Base-by-base conservation (phyloP, 2,888 invertebrate species). In the Podabrus alpinus region DNA sequence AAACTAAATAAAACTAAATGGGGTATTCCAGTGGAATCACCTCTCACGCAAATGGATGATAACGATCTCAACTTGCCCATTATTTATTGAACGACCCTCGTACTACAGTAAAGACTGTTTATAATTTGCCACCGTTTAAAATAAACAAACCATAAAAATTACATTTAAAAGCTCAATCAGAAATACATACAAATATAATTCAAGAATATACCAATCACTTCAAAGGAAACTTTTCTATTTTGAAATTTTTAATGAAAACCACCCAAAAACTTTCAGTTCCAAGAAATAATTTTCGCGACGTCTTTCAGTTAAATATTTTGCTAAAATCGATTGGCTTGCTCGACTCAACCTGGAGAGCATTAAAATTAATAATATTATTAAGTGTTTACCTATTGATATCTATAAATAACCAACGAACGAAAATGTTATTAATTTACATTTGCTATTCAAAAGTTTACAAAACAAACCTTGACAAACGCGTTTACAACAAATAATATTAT, bases 91-190 rank as follows among this genome's bases (percentile, higher is more conserved):
- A 45, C n/a, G 7, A 9, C 1, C 45, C 45, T 7, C 45, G 45
- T 45, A 45, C 13, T n/a, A n/a, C 4, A 29, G 62, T n/a, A 69
- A 61, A 25, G 61, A 16, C 13, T 71, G 70, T 71, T 64, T 69
- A 71, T 71, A 71, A 71, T 71, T 71, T 64, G 64, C 16, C 16
- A 45, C 19, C 15, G 64, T 71, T 66, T 71, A 29, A 71, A 71
- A 71, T 71, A 71, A 64, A 71, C 70, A 71, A 71, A 71, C 70
- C 59, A 62, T 71, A 71, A 71, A 71, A 71, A 71, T 62, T 62
- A 19, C 70, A 61, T 61, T 61, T 61, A 61, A 64, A 45, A 16
- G 13, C 21, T 64, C 19, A 17, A 64, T 64, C 62, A 64, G 11
- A 19, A 19, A 16, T 19, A 64, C 45, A n/a, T 45, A 45, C 45